phyloP scores from a whole-genome alignment of 2,113 vertebrate genomes.

The Gallinago media region DNA sequence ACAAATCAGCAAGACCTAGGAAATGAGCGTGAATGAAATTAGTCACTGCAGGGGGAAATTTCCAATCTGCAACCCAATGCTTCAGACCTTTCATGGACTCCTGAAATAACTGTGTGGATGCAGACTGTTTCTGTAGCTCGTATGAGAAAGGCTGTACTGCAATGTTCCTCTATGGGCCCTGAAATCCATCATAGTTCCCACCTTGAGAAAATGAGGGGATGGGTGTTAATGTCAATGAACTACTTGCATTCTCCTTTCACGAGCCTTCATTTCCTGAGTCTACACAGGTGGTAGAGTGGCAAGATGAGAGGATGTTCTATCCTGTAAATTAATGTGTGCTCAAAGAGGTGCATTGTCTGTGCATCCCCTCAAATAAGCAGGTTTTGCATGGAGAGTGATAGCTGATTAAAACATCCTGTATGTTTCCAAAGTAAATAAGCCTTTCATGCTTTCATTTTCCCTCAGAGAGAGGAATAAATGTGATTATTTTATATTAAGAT shows the following conservation, averaged over 20 bases:
- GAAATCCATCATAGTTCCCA: conserved; percentile 40
- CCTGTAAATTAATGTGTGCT: not conserved
- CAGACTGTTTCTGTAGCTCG: conserved; percentile 42
- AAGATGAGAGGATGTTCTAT: not conserved
- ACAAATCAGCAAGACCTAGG: conserved; percentile 54
- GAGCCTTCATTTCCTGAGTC: not conserved
- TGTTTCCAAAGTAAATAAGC: not conserved
- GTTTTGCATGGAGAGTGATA: not conserved
- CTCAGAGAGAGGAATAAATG: not conserved
- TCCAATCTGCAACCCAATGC: conserved; percentile 21
- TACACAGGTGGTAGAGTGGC: not conserved
- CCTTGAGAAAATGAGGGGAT: conserved; percentile 13
- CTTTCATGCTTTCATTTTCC: not conserved
- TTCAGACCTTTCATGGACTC: conserved; percentile 39
- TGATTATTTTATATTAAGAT: conserved; percentile 6
- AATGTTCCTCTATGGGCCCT: conserved; percentile 2
- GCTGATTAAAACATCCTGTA: not conserved
- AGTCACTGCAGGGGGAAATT: conserved; percentile 9
- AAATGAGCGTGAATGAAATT: conserved; percentile 21
- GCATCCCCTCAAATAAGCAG: not conserved
- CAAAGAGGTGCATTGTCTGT: not conserved
- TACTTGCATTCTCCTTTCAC: not conserved
- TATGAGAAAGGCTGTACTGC: not conserved
- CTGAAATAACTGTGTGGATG: conserved; percentile 39
- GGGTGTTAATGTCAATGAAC: not conserved